These are phyloP conservation scores for Solen grandis DNA, from an alignment of 1,140 invertebrate genomes.

Conservation along the genomic window DNA sequence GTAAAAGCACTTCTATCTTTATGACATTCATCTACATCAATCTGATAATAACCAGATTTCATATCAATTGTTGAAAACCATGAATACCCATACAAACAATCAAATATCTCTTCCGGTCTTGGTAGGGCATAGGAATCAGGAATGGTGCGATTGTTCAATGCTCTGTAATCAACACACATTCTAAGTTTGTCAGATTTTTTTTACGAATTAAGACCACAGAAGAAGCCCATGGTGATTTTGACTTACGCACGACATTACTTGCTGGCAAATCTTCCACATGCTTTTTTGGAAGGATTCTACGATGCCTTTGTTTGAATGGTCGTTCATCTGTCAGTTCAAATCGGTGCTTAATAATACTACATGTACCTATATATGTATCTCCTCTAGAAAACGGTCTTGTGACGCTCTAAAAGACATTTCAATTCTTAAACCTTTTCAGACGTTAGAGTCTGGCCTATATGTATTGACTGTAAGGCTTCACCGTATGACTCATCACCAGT, in stretches of 20 bases:
- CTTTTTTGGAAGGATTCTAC: not conserved
- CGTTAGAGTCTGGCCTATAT: not conserved
- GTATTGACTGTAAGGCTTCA: not conserved
- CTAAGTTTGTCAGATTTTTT: slow-evolving; percentile 5
- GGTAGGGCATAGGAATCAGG: not conserved
- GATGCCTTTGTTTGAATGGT: not conserved
- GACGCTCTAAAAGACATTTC: not conserved
- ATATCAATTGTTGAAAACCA: not conserved
- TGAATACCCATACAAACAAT: not conserved
- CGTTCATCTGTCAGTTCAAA: not conserved
- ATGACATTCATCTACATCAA: not conserved
- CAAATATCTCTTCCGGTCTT: not conserved
- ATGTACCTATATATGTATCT: not conserved
- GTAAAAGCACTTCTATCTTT: slow-evolving; percentile 2
- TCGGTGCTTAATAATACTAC: not conserved
- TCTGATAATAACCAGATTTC: not conserved
- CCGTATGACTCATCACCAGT: not conserved
- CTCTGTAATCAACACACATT: slow-evolving; percentile 4
- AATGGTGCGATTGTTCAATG: not conserved
- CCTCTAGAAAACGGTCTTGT: not conserved
- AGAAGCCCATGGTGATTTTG: not conserved
- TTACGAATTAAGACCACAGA: not conserved
- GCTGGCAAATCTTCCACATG: not conserved
- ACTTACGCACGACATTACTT: not conserved
- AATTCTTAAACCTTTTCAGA: not conserved